phyloP scores from a whole-genome alignment of 2,113 vertebrate genomes.

The Proteles cristata region DNA sequence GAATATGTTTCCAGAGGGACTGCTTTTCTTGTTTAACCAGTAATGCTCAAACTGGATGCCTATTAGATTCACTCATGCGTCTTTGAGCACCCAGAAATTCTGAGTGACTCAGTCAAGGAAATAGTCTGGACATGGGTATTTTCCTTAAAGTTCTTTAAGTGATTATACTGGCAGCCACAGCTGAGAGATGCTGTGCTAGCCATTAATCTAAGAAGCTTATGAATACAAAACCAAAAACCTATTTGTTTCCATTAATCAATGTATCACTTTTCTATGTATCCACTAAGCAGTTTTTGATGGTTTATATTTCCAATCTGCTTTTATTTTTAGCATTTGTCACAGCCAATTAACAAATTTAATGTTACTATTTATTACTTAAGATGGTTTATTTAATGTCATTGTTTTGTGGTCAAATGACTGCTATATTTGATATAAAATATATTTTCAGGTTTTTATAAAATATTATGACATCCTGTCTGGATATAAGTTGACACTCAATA shows the following conservation, averaged over 20 bases:
- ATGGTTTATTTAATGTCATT: background rate
- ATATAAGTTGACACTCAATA: background rate
- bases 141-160: background rate
- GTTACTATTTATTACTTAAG: background rate
- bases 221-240: background rate
- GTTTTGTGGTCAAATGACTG: background rate
- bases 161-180: background rate
- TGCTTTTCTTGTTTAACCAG: background rate
- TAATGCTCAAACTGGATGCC: background rate
- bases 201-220: background rate
- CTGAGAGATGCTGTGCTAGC: background rate
- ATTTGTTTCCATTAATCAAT: background rate
- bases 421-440: background rate
- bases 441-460: background rate
- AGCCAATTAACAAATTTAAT: background rate
- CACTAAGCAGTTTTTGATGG: background rate
- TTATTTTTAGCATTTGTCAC: slow-evolving; percentile 10
- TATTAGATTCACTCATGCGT: background rate
- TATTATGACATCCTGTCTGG: background rate
- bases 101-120: background rate
- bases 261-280: background rate
- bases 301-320: background rate
- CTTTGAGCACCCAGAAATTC: background rate
- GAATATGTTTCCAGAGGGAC: background rate
- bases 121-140: background rate